Conservation (phyloP, 2,888 invertebrate species). For the Dorcus hopei region DNA sequence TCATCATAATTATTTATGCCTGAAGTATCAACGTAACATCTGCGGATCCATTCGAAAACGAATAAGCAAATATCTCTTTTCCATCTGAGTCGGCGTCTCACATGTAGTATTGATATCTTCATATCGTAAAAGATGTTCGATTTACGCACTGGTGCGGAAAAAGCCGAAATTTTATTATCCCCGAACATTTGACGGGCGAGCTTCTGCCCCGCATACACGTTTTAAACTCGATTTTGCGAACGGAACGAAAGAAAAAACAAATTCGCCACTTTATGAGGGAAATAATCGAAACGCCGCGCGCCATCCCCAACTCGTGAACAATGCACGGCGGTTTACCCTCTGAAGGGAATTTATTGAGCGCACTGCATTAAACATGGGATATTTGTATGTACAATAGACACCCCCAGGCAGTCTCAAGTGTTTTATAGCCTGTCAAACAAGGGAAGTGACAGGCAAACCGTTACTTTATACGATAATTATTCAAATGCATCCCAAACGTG, state of each 20-base stretch:
- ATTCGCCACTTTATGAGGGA: background rate
- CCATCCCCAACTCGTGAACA: background rate
- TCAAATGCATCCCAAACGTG: conserved; percentile 23
- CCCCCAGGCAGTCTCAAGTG: conserved; percentile 26
- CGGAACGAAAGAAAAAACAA: background rate
- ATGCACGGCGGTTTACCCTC: conserved; percentile 1
- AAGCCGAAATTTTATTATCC: too few species aligned
- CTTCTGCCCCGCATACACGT: too few species aligned
- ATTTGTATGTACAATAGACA: conserved; percentile 29
- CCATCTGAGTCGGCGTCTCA: too few species aligned
- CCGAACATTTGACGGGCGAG: too few species aligned
- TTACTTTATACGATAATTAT: conserved; percentile 24
- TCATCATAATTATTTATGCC: too few species aligned
- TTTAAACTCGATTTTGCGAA: background rate
- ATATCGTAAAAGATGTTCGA: too few species aligned
- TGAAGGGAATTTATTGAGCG: conserved; percentile 21
- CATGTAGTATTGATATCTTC: too few species aligned
- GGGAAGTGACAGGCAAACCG: conserved; percentile 23
- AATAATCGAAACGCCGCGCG: background rate
- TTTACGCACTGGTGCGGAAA: too few species aligned
- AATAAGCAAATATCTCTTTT: too few species aligned
- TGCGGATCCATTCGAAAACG: too few species aligned
- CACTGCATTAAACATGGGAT: conserved; percentile 30
- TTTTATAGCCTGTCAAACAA: conserved; percentile 30
- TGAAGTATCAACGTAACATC: too few species aligned